Evolutionary conservation across 1,140 invertebrate genomes (phyloP), one percentile per base, ranked within the genome.

Genomic region (Aradophagus sp.): DNA sequence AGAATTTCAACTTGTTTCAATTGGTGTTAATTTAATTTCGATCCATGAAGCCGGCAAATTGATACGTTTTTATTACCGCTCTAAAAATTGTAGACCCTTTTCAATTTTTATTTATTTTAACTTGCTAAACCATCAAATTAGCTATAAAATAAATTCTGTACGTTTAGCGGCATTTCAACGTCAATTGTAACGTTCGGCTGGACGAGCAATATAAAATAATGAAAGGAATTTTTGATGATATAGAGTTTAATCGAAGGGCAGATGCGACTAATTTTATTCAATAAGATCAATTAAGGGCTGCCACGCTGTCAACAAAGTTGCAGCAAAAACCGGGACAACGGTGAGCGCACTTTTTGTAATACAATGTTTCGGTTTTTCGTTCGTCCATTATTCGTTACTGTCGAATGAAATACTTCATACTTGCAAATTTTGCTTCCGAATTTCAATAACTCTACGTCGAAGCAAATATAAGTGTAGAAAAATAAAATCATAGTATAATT

Each of bases 211-310:
- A 38, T 41, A 61, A 61, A 65, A 65, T 65, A 61, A 71, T 65
- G 48, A 47, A 71, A 63, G 56, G 59, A 59, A 71, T 52, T 71
- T 38, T 71, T 71, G 34, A 59, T 53, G 59, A 55, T 61, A 55
- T 61, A 71, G 41, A 36, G 55, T 35, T 42, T 65, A 53, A 65
- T 56, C 55, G 53, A 59, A 71, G 59, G 67, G 52, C 45, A 63
- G 58, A 56, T 42, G 38, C 14, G 58, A 45, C 45, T 63, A 53
- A 71, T 65, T 58, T 48, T 58, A 35, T 44, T 63, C 27, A 71
- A 59, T 62, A 59, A 61, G 68, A 61, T 55, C 65, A 59, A 71
- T 65, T 71, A 58, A 35, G 48, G 27, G 47, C 45, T 55, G 61
- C 61, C 47, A 55, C 35, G 17, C 36, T 58, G 50, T 53, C 42